Percentiles rank a stretch among this genome's conserved stretches.
Conservation (phyloP, 2,888 invertebrate genomes). For the Patella ulyssiponensis region DNA sequence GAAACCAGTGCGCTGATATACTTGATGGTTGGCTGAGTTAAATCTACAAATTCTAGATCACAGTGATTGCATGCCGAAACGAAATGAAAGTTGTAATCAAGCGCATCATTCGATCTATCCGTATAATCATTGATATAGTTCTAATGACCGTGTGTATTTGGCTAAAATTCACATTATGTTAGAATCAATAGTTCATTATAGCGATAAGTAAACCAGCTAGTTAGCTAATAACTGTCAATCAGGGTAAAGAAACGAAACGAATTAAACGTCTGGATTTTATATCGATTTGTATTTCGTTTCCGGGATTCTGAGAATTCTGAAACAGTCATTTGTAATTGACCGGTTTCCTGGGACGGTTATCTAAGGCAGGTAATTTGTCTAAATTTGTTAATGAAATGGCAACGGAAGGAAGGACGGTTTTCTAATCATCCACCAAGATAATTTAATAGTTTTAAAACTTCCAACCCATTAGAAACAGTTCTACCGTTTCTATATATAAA, state of each 20-base stretch:
- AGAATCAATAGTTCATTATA: slow-evolving; percentile 3
- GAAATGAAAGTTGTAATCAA: slow-evolving; percentile 11
- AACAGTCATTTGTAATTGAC: neutral
- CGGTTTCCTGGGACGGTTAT: neutral
- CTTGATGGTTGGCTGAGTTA: slow-evolving; percentile 2
- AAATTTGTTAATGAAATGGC: neutral
- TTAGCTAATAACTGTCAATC: neutral
- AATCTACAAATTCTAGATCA: neutral
- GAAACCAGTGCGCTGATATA: neutral
- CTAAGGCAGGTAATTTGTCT: neutral
- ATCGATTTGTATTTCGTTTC: neutral
- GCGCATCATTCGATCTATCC: neutral
- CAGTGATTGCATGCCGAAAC: neutral
- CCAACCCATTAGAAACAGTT: too few species aligned
- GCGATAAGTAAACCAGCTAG: neutral
- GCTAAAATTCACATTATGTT: neutral
- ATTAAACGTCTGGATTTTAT: neutral
- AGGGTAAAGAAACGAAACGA: neutral
- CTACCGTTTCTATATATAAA: too few species aligned
- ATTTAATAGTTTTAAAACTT: too few species aligned
- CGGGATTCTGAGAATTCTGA: neutral
- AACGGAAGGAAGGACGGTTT: too few species aligned
- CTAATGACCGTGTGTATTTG: neutral
- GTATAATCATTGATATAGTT: neutral
- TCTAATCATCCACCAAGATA: too few species aligned